phyloP scores from a whole-genome alignment of 2,113 vertebrate species.

The Brachirus orientalis region DNA sequence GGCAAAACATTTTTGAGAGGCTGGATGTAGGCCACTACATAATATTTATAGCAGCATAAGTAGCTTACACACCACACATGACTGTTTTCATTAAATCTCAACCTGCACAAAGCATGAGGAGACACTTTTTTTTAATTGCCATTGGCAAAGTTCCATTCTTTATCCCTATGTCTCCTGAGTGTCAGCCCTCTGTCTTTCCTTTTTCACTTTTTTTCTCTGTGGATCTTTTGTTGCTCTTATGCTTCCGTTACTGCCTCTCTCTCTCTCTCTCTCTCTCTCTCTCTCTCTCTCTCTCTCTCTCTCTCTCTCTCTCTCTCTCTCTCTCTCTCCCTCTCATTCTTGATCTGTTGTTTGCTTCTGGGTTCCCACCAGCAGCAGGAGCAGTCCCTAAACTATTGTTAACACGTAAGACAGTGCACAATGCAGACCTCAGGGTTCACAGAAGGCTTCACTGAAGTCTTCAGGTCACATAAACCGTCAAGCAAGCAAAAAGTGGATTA shows the following conservation, averaged over 20 bases:
- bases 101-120: too few relatives aligned
- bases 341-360: too few relatives aligned
- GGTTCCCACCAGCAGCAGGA: constrained; percentile 41
- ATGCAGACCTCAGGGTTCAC: constrained; percentile 70
- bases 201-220: background rate
- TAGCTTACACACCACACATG: too few relatives aligned
- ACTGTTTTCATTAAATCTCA: too few relatives aligned
- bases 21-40: too few relatives aligned
- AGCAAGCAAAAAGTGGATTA: constrained; percentile 66
- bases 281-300: too few relatives aligned
- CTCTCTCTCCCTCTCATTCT: background rate
- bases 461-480: constrained; percentile 59
- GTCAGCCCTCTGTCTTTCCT: background rate
- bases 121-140: too few relatives aligned
- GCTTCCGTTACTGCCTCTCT: too few relatives aligned
- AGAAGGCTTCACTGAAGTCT: constrained; percentile 54
- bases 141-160: background rate
- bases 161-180: background rate
- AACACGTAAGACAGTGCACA: constrained; percentile 41
- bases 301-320: background rate
- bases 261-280: too few relatives aligned
- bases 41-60: too few relatives aligned
- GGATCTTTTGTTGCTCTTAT: background rate
- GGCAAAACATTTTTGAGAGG: too few relatives aligned
- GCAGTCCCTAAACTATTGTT: constrained; percentile 48